Percentiles rank a stretch among this genome's conserved stretches.
phyloP scores from a whole-genome alignment of 2,888 invertebrate species.

The Leptinotarsa peninsularis region DNA sequence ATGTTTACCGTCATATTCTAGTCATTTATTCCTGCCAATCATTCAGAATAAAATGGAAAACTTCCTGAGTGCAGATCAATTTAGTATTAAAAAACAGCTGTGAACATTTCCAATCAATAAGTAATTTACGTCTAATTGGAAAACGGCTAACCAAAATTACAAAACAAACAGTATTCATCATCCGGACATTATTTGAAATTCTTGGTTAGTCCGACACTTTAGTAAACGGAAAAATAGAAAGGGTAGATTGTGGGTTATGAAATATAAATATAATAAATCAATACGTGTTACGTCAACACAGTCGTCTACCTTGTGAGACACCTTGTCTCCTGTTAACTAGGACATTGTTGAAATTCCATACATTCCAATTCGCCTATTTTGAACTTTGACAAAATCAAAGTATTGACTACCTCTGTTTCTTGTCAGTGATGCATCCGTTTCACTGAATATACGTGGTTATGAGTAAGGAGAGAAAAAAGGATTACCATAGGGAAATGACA shows the following conservation, averaged over 20 bases:
- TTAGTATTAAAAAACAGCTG: slow-evolving; percentile 12
- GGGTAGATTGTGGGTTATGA: not conserved
- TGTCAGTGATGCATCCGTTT: not conserved
- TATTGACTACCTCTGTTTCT: not conserved
- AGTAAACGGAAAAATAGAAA: not conserved
- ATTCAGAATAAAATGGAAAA: not conserved
- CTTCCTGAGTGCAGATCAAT: not conserved
- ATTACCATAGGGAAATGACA: too few relatives aligned
- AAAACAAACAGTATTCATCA: slow-evolving; percentile 23
- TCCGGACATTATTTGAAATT: slow-evolving; percentile 9
- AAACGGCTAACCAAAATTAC: slow-evolving; percentile 24
- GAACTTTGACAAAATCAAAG: not conserved
- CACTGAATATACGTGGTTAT: too few relatives aligned
- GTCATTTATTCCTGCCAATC: too few relatives aligned
- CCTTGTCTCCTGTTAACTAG: not conserved
- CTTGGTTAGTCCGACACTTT: not conserved
- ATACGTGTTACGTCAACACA: slow-evolving; percentile 11
- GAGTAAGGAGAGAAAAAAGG: too few relatives aligned
- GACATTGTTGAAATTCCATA: not conserved
- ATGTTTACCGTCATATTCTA: too few relatives aligned
- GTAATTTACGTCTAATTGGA: slow-evolving; percentile 27
- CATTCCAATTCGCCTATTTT: not conserved
- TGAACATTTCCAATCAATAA: slow-evolving; percentile 26
- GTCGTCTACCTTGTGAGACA: slow-evolving; percentile 1
- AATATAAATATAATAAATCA: slow-evolving; percentile 18